Base-by-base conservation (phyloP, 2,888 invertebrate genomes). In the Himalopsyche japonica region DNA sequence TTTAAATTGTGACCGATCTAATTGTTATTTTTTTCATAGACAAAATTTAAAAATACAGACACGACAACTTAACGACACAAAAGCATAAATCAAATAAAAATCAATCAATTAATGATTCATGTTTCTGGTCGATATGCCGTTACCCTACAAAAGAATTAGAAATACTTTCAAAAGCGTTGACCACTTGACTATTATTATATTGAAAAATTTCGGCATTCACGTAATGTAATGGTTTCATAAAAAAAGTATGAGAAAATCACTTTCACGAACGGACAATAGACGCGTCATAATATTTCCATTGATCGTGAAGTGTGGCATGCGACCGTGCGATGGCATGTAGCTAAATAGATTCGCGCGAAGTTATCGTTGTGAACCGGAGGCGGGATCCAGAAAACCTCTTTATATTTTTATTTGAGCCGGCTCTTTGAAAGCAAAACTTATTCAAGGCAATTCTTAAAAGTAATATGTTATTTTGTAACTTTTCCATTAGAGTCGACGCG, bases 401-500 rank as follows among this genome's bases (percentile, higher is more conserved):
- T 76, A 81, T 24, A 43, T 78, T 57, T 84, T 81, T 79, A 79
- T 57, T 79, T 79, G 47, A 79, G 79, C 83, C 80, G 64, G 47
- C 80, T 84, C 86, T 70, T 80, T 80, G 82, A 64, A 79, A 83
- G 78, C 76, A 81, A 86, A 57, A 86, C 82, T 86, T 86, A 86
- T 84, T 84, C 86, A 83, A 82, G 85, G 85, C 81, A 82, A 79
- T 85, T 86, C 86, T 86, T 86, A 83, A 86, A 86, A 86, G 86
- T 86, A 86, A 86, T 86, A 86, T 86, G 84, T 86, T 86, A 86
- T 86, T 86, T 86, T 83, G 86, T 81, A 86, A 86, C 86, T 86
- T 86, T 86, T 86, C 86, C 86, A 86, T 86, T 86, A 86, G 84
- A 84, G 43, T 37, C 86, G 81, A 83, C 82, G 78, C 84, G 81